A percentile compares a stretch with the other conserved stretches of the same genome.
phyloP scores from a whole-genome alignment of 53 echinoderm and acorn worm species.

The Temnopleurus reevesii region DNA sequence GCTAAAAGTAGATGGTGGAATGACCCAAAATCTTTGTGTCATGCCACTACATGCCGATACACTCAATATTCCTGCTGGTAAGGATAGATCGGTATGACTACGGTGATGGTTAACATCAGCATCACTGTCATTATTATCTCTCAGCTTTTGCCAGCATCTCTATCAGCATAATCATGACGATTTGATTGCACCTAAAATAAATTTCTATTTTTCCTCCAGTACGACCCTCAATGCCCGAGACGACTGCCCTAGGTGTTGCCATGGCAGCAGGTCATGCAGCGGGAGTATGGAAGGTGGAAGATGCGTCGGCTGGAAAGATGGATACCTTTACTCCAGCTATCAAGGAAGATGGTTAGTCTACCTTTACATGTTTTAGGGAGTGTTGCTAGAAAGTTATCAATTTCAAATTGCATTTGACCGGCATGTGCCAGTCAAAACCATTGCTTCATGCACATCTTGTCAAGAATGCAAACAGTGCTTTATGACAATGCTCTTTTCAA shows the following conservation, averaged over 20 bases:
- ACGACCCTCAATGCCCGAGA: slow-evolving; percentile 89
- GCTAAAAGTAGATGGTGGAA: slow-evolving; percentile 90
- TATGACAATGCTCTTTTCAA: too few species aligned
- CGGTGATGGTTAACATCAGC: neutral
- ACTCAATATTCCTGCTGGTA: slow-evolving; percentile 88
- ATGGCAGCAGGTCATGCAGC: slow-evolving; percentile 94
- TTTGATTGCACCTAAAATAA: too few species aligned
- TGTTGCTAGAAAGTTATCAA: too few species aligned
- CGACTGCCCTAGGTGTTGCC: slow-evolving; percentile 95
- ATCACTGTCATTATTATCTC: neutral
- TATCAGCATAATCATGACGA: too few species aligned
- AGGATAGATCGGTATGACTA: neutral
- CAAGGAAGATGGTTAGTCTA: slow-evolving; percentile 72
- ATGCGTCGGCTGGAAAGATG: slow-evolving; percentile 58
- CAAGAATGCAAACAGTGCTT: too few species aligned
- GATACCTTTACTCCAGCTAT: slow-evolving; percentile 77
- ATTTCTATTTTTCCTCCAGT: slow-evolving; percentile 49
- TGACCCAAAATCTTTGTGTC: slow-evolving; percentile 82
- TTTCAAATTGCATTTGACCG: too few species aligned
- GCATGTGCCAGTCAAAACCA: too few species aligned
- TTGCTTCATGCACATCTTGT: too few species aligned
- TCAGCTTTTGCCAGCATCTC: too few species aligned
- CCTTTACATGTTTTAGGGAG: neutral
- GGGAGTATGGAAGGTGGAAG: slow-evolving; percentile 84
- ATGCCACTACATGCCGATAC: slow-evolving; percentile 95